Base-by-base conservation (phyloP, 2,797 vertebrate species). In the Heliangelus exortis region DNA sequence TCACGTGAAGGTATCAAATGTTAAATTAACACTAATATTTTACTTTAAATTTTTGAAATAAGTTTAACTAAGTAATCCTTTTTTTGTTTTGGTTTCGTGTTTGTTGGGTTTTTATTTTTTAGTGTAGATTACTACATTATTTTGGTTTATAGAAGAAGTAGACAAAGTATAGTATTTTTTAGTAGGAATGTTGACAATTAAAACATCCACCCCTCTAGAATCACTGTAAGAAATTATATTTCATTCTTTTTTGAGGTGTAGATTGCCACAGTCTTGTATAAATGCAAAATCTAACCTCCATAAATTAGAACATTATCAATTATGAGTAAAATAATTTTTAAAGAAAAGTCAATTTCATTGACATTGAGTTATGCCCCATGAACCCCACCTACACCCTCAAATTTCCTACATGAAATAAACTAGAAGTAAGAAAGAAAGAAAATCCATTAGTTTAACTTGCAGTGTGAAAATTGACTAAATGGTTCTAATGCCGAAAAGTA, bases 361-460 rank as follows among this genome's bases (percentile, higher is more conserved):
- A 69, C 15, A 50, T 23, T 73, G 31, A 62, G 3, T 19, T 54
- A 19, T 76, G 19, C 3, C 83, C 8, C 58, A 26, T 72, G 77
- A 48, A 0, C 39, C 39, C 28, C 17, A 29, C 53, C 17, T 41
- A 15, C 53, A 1, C 9, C 1, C 3, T 2, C 6, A 87, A 72
- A 47, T 4, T 18, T 75, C 13, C 25, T 47, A 12, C 15, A 55
- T 68, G n/a, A 67, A 36, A 41, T 15, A 22, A 62, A 16, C 3
- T 26, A 17, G 34, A 22, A 84, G 5, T 25, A 87, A 83, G 19
- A 5, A 68, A 58, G 17, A 48, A 68, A 22, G 2, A 4, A 71
- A 84, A 39, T 36, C 26, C 4, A 22, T 71, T 5, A 65, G 47
- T 54, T 69, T 61, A 55, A 68, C 43, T 15, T 72, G 5, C 7